phyloP scores from a whole-genome alignment of 2,113 vertebrate species.

The Synchiropus splendidus region DNA sequence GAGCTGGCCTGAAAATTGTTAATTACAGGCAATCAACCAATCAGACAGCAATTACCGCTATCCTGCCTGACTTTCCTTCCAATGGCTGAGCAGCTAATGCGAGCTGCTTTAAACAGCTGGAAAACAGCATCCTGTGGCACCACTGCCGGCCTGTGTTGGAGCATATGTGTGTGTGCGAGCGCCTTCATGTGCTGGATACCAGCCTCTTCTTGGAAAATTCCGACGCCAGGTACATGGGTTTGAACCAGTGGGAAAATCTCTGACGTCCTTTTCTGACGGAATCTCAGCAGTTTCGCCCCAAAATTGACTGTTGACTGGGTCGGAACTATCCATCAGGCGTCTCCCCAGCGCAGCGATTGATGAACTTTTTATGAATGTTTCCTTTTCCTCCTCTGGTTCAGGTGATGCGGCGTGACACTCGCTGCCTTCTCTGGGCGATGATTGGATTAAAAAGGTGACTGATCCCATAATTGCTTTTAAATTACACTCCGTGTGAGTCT shows the following conservation, averaged over 20 bases:
- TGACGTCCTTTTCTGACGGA: conserved; percentile 18
- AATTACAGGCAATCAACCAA: conserved; percentile 77
- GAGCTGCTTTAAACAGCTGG: conserved; percentile 74
- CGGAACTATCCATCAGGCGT: conserved; percentile 33
- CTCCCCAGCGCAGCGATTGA: conserved; percentile 44
- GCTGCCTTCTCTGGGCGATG: conserved; percentile 37
- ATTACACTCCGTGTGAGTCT: conserved; percentile 46
- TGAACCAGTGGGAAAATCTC: conserved; percentile 31
- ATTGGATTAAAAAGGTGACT: conserved; percentile 62
- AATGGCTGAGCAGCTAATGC: conserved; percentile 77
- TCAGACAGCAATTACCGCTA: conserved; percentile 76
- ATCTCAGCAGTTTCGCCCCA: conserved; percentile 5
- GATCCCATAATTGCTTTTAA: conserved; percentile 64
- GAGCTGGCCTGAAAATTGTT: conserved; percentile 51
- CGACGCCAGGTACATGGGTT: conserved; percentile 23
- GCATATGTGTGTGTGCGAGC: conserved; percentile 1
- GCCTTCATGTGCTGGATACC: conserved; percentile 28
- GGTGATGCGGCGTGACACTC: conserved; percentile 41
- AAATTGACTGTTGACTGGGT: conserved; percentile 20
- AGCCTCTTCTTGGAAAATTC: conserved; percentile 34
- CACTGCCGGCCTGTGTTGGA: conserved; percentile 40
- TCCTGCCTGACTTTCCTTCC: conserved; percentile 74
- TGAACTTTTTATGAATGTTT: conserved; percentile 59
- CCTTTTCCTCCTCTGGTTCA: conserved; percentile 38
- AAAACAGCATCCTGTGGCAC: conserved; percentile 57